Percentiles rank a stretch among this genome's conserved stretches.
phyloP scores from a whole-genome alignment of 2,797 vertebrate genomes.

The Sphaeramia orbicularis region DNA sequence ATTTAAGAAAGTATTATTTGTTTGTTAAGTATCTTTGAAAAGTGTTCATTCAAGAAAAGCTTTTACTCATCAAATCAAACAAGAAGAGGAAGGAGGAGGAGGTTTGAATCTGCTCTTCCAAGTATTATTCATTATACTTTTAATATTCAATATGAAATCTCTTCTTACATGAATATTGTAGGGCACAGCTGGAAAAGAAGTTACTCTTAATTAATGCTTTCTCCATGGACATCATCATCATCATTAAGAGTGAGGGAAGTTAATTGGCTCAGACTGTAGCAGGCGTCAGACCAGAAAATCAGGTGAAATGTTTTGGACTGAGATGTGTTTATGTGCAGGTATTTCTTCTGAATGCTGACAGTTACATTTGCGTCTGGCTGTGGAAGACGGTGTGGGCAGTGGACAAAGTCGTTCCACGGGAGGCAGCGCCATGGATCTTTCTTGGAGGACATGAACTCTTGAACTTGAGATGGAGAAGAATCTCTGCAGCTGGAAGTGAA shows the following conservation, averaged over 20 bases:
- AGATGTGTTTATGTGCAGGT: not conserved
- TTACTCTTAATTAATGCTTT: conserved; percentile 34
- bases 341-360: not conserved
- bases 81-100: not conserved
- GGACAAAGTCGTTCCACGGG: conserved; percentile 23
- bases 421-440: conserved; percentile 18
- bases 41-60: not conserved
- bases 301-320: not conserved
- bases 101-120: not conserved
- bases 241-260: conserved; percentile 34
- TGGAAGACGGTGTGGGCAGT: not conserved
- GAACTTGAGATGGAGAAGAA: conserved; percentile 43
- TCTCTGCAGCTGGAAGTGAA: conserved; percentile 25
- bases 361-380: not conserved
- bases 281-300: not conserved
- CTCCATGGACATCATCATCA: conserved; percentile 21
- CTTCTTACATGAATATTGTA: conserved; percentile 5
- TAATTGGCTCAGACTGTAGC: conserved; percentile 17
- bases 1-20: not conserved
- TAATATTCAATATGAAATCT: not conserved
- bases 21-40: not conserved
- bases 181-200: conserved; percentile 44
- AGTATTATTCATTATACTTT: not conserved
- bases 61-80: not conserved
- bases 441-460: conserved; percentile 58